A percentile compares a stretch with the other conserved stretches of the same genome.
phyloP scores from a whole-genome alignment of 2,113 vertebrate genomes.

The Lycaon pictus region DNA sequence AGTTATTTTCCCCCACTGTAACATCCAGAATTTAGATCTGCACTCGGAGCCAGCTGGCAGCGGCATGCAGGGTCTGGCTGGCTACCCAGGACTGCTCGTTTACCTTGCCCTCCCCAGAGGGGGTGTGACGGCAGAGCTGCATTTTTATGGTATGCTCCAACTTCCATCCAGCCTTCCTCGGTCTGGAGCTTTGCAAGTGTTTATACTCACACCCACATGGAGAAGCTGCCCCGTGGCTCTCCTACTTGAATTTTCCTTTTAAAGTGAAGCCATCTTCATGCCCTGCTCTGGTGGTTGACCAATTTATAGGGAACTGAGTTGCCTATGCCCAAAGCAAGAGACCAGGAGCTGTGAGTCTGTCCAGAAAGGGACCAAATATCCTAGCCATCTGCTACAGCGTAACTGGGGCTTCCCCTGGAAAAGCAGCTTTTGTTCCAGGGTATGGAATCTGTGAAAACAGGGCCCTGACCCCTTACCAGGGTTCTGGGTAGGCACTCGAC shows the following conservation, averaged over 20 bases:
- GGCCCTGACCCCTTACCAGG: background rate
- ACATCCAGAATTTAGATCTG: constrained; percentile 68
- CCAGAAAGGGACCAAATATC: background rate
- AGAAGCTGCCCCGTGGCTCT: constrained; percentile 19
- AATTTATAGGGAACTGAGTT: background rate
- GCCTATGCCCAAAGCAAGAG: background rate
- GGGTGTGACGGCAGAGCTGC: background rate
- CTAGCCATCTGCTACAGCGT: background rate
- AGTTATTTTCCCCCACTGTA: constrained; percentile 39
- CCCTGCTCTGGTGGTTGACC: background rate
- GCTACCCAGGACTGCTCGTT: constrained; percentile 19
- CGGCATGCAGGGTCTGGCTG: constrained; percentile 34
- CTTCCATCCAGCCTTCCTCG: constrained; percentile 67
- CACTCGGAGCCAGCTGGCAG: constrained; percentile 69
- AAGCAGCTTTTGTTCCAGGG: background rate
- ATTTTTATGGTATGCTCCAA: background rate
- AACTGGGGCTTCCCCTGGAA: background rate
- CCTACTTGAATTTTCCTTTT: constrained; percentile 74
- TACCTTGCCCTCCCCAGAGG: constrained; percentile 42
- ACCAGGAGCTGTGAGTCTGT: background rate
- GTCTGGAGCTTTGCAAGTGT: constrained; percentile 64
- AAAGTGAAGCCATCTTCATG: constrained; percentile 67
- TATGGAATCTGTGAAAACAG: background rate
- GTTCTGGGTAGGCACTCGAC: background rate
- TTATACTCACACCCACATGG: background rate